A percentile compares a stretch with the other conserved stretches of the same genome.
These are phyloP conservation scores for Holothuria leucospilota DNA, from an alignment of 53 echinoderm and acorn worm genomes.

Conservation along the genomic window DNA sequence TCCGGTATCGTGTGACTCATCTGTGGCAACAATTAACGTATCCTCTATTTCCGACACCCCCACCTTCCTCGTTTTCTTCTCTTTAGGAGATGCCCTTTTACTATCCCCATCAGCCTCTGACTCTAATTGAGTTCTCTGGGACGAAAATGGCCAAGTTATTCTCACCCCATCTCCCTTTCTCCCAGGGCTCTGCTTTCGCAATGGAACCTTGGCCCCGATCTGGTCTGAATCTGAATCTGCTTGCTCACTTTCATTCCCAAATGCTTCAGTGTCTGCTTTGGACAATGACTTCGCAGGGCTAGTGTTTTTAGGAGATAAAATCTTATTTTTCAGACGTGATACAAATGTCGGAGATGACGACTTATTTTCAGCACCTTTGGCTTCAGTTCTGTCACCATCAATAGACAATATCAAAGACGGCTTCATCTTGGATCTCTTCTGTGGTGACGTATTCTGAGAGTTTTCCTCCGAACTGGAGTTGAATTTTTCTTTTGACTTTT, in stretches of 20 bases:
- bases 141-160: slow-evolving; percentile 1
- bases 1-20: slow-evolving; percentile 59
- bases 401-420: slow-evolving; percentile 16
- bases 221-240: background rate
- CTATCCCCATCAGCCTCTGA: background rate
- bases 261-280: background rate
- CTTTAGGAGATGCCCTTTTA: no score
- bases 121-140: background rate
- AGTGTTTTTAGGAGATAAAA: slow-evolving; percentile 25
- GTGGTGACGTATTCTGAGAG: background rate
- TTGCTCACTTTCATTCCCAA: no score
- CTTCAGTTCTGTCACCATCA: background rate
- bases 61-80: no score
- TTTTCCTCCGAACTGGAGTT: slow-evolving; percentile 20
- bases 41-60: background rate
- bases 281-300: slow-evolving; percentile 10
- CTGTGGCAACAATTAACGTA: background rate
- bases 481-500: slow-evolving; percentile 20
- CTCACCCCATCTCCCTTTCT: slow-evolving; percentile 8
- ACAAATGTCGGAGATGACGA: slow-evolving; percentile 24
- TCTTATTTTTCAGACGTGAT: slow-evolving; percentile 22
- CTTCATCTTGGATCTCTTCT: slow-evolving; percentile 19
- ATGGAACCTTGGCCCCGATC: background rate
- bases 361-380: slow-evolving; percentile 15
- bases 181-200: background rate